These are phyloP conservation scores for Holocentrus rufus DNA, from an alignment of 2,797 vertebrate genomes.

Conservation along the genomic window DNA sequence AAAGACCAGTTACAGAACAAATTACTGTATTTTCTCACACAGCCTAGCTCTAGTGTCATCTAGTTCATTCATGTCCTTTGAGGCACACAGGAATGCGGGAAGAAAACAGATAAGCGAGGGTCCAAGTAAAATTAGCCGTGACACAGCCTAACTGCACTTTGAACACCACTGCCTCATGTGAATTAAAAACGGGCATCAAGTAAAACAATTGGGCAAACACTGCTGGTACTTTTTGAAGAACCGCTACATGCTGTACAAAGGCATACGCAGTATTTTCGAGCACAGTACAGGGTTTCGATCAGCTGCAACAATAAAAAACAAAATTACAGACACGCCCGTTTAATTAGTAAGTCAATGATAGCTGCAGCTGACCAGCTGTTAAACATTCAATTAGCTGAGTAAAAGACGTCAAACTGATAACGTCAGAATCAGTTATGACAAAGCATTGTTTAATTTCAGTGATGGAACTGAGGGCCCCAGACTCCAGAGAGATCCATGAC, in stretches of 20 bases:
- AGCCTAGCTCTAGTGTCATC: neutral
- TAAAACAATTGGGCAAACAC: neutral
- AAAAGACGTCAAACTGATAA: neutral
- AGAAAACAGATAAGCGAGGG: neutral
- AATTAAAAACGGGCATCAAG: neutral
- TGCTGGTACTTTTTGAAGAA: neutral
- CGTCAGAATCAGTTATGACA: neutral
- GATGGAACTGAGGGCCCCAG: conserved; percentile 4
- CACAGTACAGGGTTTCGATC: neutral
- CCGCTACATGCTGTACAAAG: neutral
- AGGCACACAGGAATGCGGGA: neutral
- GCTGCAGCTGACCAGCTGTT: neutral
- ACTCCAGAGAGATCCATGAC: neutral
- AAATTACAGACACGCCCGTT: neutral
- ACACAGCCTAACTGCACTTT: neutral
- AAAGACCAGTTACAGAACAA: too few species aligned
- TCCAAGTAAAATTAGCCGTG: neutral
- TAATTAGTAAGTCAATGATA: neutral
- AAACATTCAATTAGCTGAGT: neutral
- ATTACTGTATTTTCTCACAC: too few species aligned
- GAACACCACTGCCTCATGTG: neutral
- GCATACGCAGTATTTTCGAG: neutral
- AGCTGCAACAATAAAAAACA: neutral
- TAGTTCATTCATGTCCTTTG: neutral
- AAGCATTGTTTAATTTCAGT: conserved; percentile 2